Base-by-base conservation (phyloP, 2,888 invertebrate species). In the Oscheius onirici region DNA sequence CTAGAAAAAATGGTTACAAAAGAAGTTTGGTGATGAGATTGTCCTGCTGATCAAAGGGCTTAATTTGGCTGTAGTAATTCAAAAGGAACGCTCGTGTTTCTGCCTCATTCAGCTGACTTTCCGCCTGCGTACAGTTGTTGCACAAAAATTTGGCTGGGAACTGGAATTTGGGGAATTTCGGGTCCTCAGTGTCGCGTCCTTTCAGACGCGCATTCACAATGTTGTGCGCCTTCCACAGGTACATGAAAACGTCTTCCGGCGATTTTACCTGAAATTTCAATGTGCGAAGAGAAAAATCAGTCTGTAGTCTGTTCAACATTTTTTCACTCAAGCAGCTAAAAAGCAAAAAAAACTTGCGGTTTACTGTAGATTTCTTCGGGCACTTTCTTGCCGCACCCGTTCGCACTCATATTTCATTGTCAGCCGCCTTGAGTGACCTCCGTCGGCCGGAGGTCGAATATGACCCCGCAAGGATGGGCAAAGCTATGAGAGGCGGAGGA, bases 211-310 rank as follows among this genome's bases (percentile, higher is more conserved):
- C 90, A 88, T 99, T 99, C 0, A 95, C 97, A 88, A 92, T 87
- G 88, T 97, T 97, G 88, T 97, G 97, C 0, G 94, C 93, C 83
- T 91, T 91, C 97, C 97, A 97, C 5, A 87, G 73, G 73, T 87
- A 87, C 61, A 87, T 41, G 66, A 79, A 86, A 1, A 82, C 80
- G 73, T 87, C 86, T 72, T 86, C 84, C 8, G 80, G 75, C 22
- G 73, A 72, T 3, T 72, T 73, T 5, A 87, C 85, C 84, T 86
- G 43, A 8, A 78, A 70, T 43, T 41, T 11, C 2, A 6, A 26
- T 15, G 11, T 40, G 20, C 17, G n/a, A 26, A 61, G n/a, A 1
- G 17, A 40, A 55, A 34, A 34, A 3, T n/a, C n/a, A n/a, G n/a
- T n/a, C n/a, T n/a, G n/a, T n/a, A n/a, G n/a, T n/a, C n/a, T n/a